Percentiles rank a stretch among this genome's conserved stretches.
Conservation (phyloP, 2,888 invertebrate genomes). For the Caenorhabditis japonica region DNA sequence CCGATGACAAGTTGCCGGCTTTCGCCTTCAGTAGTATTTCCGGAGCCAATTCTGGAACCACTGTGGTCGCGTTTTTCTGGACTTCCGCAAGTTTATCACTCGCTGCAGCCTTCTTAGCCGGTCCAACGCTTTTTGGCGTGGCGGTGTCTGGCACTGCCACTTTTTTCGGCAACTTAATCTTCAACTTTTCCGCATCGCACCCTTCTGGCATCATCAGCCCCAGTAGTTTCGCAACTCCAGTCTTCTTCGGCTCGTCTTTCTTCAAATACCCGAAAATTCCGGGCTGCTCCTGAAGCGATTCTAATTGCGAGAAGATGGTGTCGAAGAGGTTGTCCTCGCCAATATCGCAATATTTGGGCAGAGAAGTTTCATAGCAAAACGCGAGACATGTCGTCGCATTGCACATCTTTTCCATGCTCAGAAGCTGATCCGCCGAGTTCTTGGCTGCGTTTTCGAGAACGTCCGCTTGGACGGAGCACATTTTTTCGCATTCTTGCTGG, state of each 20-base stretch:
- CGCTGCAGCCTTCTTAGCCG: neutral
- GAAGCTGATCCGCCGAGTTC: slow-evolving; percentile 30
- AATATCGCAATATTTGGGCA: slow-evolving; percentile 35
- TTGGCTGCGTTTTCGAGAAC: slow-evolving; percentile 41
- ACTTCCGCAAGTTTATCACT: neutral
- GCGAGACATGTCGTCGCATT: slow-evolving; percentile 42
- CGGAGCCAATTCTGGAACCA: neutral
- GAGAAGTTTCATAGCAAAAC: slow-evolving; percentile 27
- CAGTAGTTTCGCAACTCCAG: slow-evolving; percentile 32
- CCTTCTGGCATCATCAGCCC: slow-evolving; percentile 35
- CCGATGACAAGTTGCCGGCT: slow-evolving; percentile 22
- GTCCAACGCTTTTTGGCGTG: slow-evolving; percentile 30
- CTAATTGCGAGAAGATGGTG: slow-evolving; percentile 37
- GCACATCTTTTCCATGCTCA: slow-evolving; percentile 40
- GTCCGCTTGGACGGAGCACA: slow-evolving; percentile 38
- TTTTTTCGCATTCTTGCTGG: slow-evolving; percentile 44
- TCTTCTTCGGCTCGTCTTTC: slow-evolving; percentile 8
- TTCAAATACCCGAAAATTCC: slow-evolving; percentile 8
- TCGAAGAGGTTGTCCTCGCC: slow-evolving; percentile 40
- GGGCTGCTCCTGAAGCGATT: slow-evolving; percentile 6
- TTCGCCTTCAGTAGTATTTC: slow-evolving; percentile 9
- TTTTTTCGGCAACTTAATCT: slow-evolving; percentile 34
- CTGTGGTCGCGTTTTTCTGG: too few species aligned
- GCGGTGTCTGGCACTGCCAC: slow-evolving; percentile 6
- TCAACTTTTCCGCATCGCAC: slow-evolving; percentile 28